Evolutionary conservation across 1,140 invertebrate genomes (phyloP).

Genomic region (Aphaenogaster rudis): DNA sequence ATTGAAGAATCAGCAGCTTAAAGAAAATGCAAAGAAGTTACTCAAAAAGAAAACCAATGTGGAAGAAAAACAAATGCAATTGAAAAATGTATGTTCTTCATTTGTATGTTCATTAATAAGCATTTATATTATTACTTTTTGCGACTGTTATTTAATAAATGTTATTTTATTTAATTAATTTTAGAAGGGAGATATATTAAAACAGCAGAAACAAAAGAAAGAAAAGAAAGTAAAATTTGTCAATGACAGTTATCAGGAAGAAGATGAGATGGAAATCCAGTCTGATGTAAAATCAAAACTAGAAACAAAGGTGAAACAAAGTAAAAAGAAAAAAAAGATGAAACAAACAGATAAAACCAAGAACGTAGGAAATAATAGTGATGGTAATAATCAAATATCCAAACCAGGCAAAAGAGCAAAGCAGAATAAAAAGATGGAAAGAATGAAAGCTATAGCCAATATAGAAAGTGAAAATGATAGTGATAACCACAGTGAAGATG

Average conservation of each 20-base stretch:
- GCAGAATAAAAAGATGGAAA: too few species aligned
- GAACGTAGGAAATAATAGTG: constrained; percentile 29
- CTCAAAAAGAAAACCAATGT: constrained; percentile 63
- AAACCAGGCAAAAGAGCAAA: too few species aligned
- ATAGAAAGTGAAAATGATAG: constrained; percentile 23
- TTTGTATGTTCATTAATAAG: neutral
- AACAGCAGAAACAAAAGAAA: constrained; percentile 76
- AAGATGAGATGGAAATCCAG: neutral
- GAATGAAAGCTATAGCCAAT: neutral
- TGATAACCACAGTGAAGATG: neutral
- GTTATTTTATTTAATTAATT: constrained; percentile 12
- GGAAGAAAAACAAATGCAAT: constrained; percentile 70
- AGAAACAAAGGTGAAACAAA: constrained; percentile 32
- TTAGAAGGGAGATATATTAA: constrained; percentile 14
- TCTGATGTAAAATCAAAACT: neutral
- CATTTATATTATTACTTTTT: neutral
- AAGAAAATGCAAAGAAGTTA: constrained; percentile 84
- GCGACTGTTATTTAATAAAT: neutral
- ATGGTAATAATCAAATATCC: neutral
- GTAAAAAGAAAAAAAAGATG: constrained; percentile 59
- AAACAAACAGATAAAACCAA: constrained; percentile 41
- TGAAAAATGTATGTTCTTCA: constrained; percentile 66
- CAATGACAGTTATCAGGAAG: constrained; percentile 23
- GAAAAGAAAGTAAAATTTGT: constrained; percentile 58
- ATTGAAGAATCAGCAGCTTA: constrained; percentile 87